A percentile compares a stretch with the other conserved stretches of the same genome.
These are phyloP conservation scores for Drosophila nebulosa DNA, from an alignment of 1,140 invertebrate species.

Conservation along the genomic window DNA sequence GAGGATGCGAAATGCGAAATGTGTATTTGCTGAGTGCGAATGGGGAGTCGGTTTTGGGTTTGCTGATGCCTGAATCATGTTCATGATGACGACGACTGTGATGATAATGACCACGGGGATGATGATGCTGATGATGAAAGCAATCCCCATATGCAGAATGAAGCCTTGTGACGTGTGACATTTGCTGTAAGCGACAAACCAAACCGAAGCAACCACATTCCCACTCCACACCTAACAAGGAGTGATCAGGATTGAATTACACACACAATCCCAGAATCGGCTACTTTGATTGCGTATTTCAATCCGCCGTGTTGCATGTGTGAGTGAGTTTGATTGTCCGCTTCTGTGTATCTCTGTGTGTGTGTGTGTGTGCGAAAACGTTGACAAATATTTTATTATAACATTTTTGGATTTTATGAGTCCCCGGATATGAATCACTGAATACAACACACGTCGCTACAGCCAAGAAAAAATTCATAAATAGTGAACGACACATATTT, in stretches of 20 bases:
- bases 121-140: slow-evolving; percentile 57
- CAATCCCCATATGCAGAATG: slow-evolving; percentile 35
- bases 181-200: slow-evolving; percentile 73
- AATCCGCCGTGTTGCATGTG: slow-evolving; percentile 16
- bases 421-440: slow-evolving; percentile 76
- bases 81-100: slow-evolving; percentile 11
- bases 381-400: slow-evolving; percentile 79
- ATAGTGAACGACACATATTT: slow-evolving; percentile 33
- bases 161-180: slow-evolving; percentile 65
- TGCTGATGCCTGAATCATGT: background rate
- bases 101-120: too few relatives aligned
- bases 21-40: slow-evolving; percentile 36
- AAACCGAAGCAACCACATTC: slow-evolving; percentile 37
- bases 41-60: slow-evolving; percentile 13
- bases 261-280: slow-evolving; percentile 74
- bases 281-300: slow-evolving; percentile 75
- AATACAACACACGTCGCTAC: slow-evolving; percentile 54
- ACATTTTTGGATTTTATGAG: slow-evolving; percentile 79
- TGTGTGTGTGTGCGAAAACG: slow-evolving; percentile 38
- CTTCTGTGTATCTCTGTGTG: slow-evolving; percentile 2
- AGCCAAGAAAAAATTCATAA: slow-evolving; percentile 39
- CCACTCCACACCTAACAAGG: slow-evolving; percentile 23
- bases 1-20: slow-evolving; percentile 41
- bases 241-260: slow-evolving; percentile 78
- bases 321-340: too few relatives aligned